Percentiles rank a stretch among this genome's conserved stretches.
These are phyloP conservation scores for Pogonophryne albipinna DNA, from an alignment of 2,797 vertebrate species.

Conservation along the genomic window DNA sequence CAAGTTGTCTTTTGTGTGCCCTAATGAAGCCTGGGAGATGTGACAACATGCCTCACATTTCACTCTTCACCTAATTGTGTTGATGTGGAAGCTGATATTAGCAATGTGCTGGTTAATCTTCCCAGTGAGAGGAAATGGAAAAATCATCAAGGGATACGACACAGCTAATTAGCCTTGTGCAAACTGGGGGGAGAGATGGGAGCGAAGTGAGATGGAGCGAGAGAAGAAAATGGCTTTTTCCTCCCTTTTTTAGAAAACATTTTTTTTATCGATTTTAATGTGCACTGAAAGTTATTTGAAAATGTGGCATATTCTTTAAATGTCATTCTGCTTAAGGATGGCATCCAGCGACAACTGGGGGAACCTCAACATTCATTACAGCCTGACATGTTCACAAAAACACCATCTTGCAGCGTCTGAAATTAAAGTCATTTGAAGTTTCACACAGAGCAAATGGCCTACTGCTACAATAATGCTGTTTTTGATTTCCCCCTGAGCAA, in stretches of 20 bases:
- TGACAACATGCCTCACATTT: slow-evolving; percentile 67
- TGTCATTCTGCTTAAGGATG: slow-evolving; percentile 14
- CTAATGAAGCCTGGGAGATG: slow-evolving; percentile 64
- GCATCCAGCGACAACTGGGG: slow-evolving; percentile 25
- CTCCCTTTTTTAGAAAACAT: neutral
- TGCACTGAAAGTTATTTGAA: slow-evolving; percentile 21
- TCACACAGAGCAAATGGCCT: slow-evolving; percentile 42
- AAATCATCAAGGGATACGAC: slow-evolving; percentile 64
- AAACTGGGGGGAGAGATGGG: slow-evolving; percentile 34
- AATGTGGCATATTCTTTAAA: slow-evolving; percentile 33
- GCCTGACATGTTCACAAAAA: slow-evolving; percentile 57
- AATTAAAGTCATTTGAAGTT: slow-evolving; percentile 63
- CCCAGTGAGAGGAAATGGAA: slow-evolving; percentile 66
- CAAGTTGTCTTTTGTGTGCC: slow-evolving; percentile 48
- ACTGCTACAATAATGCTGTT: slow-evolving; percentile 49
- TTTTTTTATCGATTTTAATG: slow-evolving; percentile 24
- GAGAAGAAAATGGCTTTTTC: slow-evolving; percentile 23
- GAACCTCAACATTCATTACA: slow-evolving; percentile 42
- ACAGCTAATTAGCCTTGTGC: slow-evolving; percentile 69
- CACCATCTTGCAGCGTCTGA: slow-evolving; percentile 38
- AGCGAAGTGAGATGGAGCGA: slow-evolving; percentile 12
- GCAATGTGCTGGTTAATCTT: slow-evolving; percentile 66
- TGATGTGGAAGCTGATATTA: slow-evolving; percentile 62
- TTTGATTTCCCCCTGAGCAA: slow-evolving; percentile 54
- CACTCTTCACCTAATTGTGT: slow-evolving; percentile 73